Conservation (phyloP, 2,113 vertebrate species). For the Ellobius talpinus region DNA sequence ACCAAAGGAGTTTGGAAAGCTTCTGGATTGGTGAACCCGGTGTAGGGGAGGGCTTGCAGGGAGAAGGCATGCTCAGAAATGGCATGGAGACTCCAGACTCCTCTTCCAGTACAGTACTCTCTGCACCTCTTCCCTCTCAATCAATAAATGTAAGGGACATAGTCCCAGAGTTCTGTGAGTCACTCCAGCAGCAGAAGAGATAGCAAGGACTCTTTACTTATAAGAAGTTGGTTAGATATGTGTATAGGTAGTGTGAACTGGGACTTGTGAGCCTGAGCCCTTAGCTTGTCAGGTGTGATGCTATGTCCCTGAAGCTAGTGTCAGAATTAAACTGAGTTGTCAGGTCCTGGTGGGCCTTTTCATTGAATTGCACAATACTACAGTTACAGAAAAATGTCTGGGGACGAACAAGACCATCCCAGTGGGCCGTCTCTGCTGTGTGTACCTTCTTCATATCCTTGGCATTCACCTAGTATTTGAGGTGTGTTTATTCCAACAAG, state of each 20-base stretch:
- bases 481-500: not conserved
- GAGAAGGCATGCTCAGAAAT: not conserved
- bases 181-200: not conserved
- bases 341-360: not conserved
- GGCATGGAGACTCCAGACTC: too few species aligned
- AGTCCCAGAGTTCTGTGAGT: not conserved
- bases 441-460: accelerated
- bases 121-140: not conserved
- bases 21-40: not conserved
- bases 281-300: not conserved
- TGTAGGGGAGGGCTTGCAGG: too few species aligned
- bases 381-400: not conserved
- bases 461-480: not conserved
- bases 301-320: not conserved
- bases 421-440: not conserved
- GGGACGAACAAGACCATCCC: not conserved
- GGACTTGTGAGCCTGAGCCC: too few species aligned
- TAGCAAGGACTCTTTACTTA: not conserved
- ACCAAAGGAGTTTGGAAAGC: not conserved
- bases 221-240: not conserved
- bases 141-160: not conserved
- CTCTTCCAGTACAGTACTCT: not conserved
- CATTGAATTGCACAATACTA: not conserved
- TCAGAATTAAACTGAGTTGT: not conserved
- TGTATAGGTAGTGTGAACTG: not conserved